Conservation (phyloP, 2,113 vertebrate species). For the Dasypus novemcinctus region DNA sequence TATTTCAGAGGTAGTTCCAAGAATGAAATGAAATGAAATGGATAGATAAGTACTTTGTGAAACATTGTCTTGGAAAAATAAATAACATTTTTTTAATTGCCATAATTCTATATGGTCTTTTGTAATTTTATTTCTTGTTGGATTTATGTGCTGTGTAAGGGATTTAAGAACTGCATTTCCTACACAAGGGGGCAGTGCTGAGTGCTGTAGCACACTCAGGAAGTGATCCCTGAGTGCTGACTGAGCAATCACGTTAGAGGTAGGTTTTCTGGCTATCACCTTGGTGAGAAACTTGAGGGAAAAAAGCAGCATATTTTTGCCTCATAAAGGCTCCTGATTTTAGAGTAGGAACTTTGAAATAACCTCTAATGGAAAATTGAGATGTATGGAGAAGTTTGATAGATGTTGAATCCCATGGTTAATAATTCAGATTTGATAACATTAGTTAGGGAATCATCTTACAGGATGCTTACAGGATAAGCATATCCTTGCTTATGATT, state of each 20-base stretch:
- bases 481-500: not conserved
- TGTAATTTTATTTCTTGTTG: not conserved
- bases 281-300: not conserved
- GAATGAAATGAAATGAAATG: not conserved
- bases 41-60: not conserved
- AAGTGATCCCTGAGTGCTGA: not conserved
- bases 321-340: not conserved
- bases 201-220: not conserved
- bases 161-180: not conserved
- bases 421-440: slow-evolving; percentile 35
- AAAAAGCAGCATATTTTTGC: slow-evolving; percentile 5
- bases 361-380: not conserved
- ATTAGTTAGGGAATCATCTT: not conserved
- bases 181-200: not conserved
- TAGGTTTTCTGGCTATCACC: not conserved
- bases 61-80: not conserved
- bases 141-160: not conserved
- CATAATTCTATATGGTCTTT: not conserved
- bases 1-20: not conserved
- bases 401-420: not conserved
- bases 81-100: not conserved
- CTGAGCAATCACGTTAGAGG: not conserved
- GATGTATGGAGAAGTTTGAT: not conserved
- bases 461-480: not conserved
- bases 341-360: not conserved